Evolutionary conservation across 2,888 invertebrate genomes (phyloP).

Genomic region (Onthophagus sagittarius): DNA sequence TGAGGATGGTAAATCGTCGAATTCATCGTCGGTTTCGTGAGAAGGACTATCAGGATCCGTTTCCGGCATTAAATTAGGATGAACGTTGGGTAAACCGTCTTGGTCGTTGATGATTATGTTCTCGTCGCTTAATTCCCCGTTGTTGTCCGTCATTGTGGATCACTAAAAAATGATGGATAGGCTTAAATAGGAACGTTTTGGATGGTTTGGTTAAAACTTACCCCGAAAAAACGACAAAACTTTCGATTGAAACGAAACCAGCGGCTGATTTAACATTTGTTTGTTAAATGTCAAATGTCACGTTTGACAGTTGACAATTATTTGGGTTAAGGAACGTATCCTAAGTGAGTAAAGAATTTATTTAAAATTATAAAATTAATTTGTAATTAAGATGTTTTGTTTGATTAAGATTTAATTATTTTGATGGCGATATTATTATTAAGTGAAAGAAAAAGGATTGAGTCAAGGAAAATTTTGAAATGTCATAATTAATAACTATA

Average conservation of each 20-base stretch:
- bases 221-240: not conserved
- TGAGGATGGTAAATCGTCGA: constrained; percentile 83
- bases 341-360: not conserved
- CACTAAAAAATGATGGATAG: not conserved
- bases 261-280: not conserved
- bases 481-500: too few species aligned
- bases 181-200: not conserved
- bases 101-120: constrained; percentile 81
- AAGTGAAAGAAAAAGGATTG: not conserved
- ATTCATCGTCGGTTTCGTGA: constrained; percentile 62
- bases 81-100: constrained; percentile 80
- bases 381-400: too few species aligned
- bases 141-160: constrained; percentile 38
- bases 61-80: constrained; percentile 72
- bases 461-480: not conserved
- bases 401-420: too few species aligned
- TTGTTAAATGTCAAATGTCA: not conserved
- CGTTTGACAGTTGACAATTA: not conserved
- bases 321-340: not conserved
- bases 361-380: constrained; percentile 5
- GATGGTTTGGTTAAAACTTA: not conserved
- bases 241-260: not conserved
- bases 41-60: constrained; percentile 64
- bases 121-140: constrained; percentile 52
- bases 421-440: too few species aligned